Percentiles rank a stretch among this genome's conserved stretches.
phyloP scores from a whole-genome alignment of 2,113 vertebrate genomes.

The Bufo bufo region DNA sequence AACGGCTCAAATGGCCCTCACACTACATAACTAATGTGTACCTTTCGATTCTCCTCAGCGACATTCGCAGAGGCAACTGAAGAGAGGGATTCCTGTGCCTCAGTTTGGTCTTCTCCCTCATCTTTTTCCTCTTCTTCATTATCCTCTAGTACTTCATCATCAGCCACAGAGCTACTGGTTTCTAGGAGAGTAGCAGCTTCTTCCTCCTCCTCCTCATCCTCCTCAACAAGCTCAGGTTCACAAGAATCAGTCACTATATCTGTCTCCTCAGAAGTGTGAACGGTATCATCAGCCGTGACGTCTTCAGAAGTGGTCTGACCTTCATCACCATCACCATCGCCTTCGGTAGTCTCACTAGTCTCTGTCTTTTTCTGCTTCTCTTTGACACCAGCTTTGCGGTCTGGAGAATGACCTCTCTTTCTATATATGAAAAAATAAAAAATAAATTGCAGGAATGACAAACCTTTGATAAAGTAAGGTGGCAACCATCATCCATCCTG shows the following conservation, averaged over 20 bases:
- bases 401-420: constrained; percentile 79
- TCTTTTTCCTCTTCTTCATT: constrained; percentile 61
- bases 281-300: neutral
- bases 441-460: constrained; percentile 1
- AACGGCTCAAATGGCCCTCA: too few relatives aligned
- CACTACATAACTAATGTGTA: constrained; percentile 58
- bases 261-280: neutral
- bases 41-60: constrained; percentile 77
- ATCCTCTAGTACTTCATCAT: constrained; percentile 74
- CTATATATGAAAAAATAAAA: constrained; percentile 63
- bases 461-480: neutral
- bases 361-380: constrained; percentile 77
- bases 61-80: constrained; percentile 16
- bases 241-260: constrained; percentile 18
- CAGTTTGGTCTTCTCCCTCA: neutral
- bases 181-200: constrained; percentile 78
- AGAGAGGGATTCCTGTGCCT: neutral
- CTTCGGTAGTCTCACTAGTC: constrained; percentile 68
- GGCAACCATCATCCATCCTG: neutral
- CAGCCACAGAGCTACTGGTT: constrained; percentile 78
- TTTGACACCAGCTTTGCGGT: constrained; percentile 75
- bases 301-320: constrained; percentile 61
- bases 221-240: constrained; percentile 19
- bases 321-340: constrained; percentile 69
- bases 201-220: constrained; percentile 69